phyloP scores from a whole-genome alignment of 2,797 vertebrate genomes.

The Enteromius anoplus region DNA sequence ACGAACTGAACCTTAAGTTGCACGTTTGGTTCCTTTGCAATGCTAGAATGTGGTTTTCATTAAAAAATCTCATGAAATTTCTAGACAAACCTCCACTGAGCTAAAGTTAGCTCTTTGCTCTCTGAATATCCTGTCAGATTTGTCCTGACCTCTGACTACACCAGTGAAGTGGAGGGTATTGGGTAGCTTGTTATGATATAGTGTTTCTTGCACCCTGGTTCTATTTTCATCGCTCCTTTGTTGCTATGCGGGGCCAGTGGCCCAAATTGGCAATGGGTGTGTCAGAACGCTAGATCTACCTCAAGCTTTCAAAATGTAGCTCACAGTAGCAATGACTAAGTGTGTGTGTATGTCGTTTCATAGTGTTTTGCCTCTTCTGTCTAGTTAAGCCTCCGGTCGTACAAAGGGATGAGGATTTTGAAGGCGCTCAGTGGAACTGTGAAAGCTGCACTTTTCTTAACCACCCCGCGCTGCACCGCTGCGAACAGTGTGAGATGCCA shows the following conservation, averaged over 20 bases:
- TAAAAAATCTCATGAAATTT: slow-evolving; percentile 9
- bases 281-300: neutral
- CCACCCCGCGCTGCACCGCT: slow-evolving; percentile 98
- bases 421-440: slow-evolving; percentile 98
- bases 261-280: slow-evolving; percentile 30
- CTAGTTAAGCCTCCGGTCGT: slow-evolving; percentile 75
- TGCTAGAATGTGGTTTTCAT: neutral
- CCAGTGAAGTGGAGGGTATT: slow-evolving; percentile 18
- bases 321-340: neutral
- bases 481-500: slow-evolving; percentile 99
- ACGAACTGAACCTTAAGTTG: neutral
- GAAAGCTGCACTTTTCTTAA: slow-evolving; percentile 99
- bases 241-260: slow-evolving; percentile 35
- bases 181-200: slow-evolving; percentile 33
- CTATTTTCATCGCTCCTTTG: slow-evolving; percentile 39
- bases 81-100: slow-evolving; percentile 1
- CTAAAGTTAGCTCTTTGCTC: slow-evolving; percentile 42
- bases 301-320: slow-evolving; percentile 18
- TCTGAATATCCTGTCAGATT: slow-evolving; percentile 37
- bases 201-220: slow-evolving; percentile 42
- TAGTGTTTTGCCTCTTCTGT: slow-evolving; percentile 74
- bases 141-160: slow-evolving; percentile 42
- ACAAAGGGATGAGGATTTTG: slow-evolving; percentile 96
- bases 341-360: slow-evolving; percentile 2
- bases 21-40: neutral